These are phyloP conservation scores for Xiphias gladius DNA, from an alignment of 2,113 vertebrate genomes.

Conservation along the genomic window DNA sequence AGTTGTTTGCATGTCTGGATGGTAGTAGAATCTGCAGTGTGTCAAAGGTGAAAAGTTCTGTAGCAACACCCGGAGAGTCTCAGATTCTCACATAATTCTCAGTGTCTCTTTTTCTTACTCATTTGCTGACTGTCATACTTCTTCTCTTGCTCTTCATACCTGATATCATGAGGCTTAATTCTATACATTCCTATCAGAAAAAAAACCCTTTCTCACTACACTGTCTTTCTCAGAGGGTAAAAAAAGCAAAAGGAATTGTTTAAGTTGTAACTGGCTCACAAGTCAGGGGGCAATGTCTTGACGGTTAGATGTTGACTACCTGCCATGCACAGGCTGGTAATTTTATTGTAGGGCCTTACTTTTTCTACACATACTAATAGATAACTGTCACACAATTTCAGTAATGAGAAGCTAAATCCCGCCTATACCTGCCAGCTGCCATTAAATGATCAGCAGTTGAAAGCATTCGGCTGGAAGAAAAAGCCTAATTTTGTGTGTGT, in stretches of 20 bases:
- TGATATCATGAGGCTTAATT: neutral
- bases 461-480: slow-evolving; percentile 28
- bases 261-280: slow-evolving; percentile 40
- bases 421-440: slow-evolving; percentile 47
- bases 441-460: slow-evolving; percentile 48
- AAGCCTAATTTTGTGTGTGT: slow-evolving; percentile 38
- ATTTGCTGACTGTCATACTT: neutral
- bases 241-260: neutral
- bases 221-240: neutral
- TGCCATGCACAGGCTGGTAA: neutral
- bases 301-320: slow-evolving; percentile 14
- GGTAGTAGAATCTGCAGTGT: neutral
- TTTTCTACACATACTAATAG: slow-evolving; percentile 6
- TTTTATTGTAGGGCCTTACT: slow-evolving; percentile 12
- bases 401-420: slow-evolving; percentile 35
- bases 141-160: neutral
- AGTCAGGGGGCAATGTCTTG: slow-evolving; percentile 10
- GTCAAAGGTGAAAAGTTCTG: slow-evolving; percentile 45
- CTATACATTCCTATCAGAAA: neutral
- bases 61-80: slow-evolving; percentile 31
- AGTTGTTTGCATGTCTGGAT: slow-evolving; percentile 32
- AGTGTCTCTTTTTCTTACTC: neutral
- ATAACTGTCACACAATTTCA: slow-evolving; percentile 20
- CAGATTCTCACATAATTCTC: slow-evolving; percentile 2
- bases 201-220: neutral